Evolutionary conservation across 2,797 vertebrate genomes (phyloP).

Genomic region (Falco biarmicus): DNA sequence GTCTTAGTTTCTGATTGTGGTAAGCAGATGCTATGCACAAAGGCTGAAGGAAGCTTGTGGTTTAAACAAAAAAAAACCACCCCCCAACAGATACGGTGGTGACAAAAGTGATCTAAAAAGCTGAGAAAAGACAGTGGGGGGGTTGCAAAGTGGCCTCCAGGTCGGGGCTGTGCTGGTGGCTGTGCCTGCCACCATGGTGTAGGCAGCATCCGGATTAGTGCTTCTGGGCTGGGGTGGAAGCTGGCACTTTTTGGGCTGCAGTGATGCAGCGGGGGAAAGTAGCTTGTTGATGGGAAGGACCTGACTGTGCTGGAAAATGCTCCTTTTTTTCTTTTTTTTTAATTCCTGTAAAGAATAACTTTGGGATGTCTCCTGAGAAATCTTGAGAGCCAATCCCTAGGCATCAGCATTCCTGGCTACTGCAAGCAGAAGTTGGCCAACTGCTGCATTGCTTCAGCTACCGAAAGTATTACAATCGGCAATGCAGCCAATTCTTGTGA

Average conservation of each 20-base stretch:
- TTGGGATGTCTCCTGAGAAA: not conserved
- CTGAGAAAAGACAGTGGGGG: not conserved
- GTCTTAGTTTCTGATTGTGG: not conserved
- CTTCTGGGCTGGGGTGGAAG: not conserved
- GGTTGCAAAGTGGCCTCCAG: not conserved
- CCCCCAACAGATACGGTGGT: not conserved
- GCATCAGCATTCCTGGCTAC: not conserved
- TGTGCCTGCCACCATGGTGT: not conserved
- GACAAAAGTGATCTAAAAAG: not conserved
- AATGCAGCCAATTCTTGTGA: not conserved
- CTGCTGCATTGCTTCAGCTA: not conserved
- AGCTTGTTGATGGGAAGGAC: not conserved
- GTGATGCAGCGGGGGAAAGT: not conserved
- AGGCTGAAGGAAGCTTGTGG: not conserved
- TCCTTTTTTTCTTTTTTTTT: not conserved
- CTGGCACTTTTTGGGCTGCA: not conserved
- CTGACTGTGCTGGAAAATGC: not conserved
- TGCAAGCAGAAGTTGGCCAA: not conserved
- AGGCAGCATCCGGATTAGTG: not conserved
- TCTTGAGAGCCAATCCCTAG: not conserved
- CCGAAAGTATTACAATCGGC: not conserved
- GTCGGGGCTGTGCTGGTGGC: fast-evolving
- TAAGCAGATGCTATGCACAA: not conserved
- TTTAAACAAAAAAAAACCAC: not conserved
- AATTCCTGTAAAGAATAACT: not conserved